phyloP scores from a whole-genome alignment of 2,113 vertebrate genomes.

The Serinus canaria region DNA sequence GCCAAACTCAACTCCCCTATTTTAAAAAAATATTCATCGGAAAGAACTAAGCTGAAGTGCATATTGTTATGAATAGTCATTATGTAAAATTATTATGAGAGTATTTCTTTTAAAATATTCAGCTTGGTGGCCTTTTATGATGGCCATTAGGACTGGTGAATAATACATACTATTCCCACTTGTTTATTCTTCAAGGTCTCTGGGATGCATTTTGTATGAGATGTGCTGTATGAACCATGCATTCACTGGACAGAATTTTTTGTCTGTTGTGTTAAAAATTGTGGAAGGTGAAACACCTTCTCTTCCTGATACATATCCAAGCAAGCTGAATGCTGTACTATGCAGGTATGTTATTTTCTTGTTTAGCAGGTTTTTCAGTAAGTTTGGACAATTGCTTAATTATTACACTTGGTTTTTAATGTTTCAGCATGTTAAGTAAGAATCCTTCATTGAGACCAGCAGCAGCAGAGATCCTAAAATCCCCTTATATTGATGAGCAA shows the following conservation, averaged over 20 bases:
- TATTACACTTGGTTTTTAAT: neutral
- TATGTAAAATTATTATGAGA: neutral
- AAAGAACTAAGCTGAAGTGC: neutral
- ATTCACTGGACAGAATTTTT: slow-evolving; percentile 83
- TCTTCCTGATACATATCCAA: slow-evolving; percentile 75
- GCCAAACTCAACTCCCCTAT: neutral
- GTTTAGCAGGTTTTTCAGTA: neutral
- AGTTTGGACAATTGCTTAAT: neutral
- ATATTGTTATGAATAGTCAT: neutral
- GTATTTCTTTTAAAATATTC: neutral
- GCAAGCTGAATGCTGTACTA: slow-evolving; percentile 76
- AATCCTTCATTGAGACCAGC: slow-evolving; percentile 74
- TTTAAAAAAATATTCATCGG: accelerated
- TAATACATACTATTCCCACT: neutral
- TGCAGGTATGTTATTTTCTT: slow-evolving; percentile 68
- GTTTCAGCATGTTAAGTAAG: slow-evolving; percentile 82
- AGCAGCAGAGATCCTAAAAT: slow-evolving; percentile 77
- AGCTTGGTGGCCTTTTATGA: neutral
- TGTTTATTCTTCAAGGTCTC: slow-evolving; percentile 73
- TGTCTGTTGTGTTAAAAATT: slow-evolving; percentile 82
- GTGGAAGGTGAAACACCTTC: slow-evolving; percentile 80
- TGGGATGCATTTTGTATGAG: slow-evolving; percentile 87
- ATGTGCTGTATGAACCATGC: slow-evolving; percentile 85
- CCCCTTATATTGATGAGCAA: slow-evolving; percentile 70
- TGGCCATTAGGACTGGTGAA: neutral